Conservation (phyloP, 2,113 vertebrate species). For the Spea bombifrons region DNA sequence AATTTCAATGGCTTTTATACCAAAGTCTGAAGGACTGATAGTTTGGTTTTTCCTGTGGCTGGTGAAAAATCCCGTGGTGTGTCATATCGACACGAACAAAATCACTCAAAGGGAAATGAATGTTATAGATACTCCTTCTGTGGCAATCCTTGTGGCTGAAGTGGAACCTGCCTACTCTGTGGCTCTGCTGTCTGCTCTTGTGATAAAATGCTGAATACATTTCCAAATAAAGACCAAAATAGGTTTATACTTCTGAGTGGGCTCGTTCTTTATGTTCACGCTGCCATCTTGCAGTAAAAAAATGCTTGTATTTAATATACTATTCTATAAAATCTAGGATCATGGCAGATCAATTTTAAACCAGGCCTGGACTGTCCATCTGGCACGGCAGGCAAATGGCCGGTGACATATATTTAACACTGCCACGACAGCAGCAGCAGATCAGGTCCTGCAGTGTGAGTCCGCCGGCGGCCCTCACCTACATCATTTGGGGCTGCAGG, state of each 20-base stretch:
- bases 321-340: no score
- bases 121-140: neutral
- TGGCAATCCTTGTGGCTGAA: neutral
- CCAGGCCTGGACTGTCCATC: no score
- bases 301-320: no score
- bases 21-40: neutral
- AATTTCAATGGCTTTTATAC: conserved; percentile 1
- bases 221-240: conserved; percentile 44
- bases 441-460: no score
- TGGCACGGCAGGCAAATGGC: no score
- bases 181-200: conserved; percentile 9
- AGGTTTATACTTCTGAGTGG: conserved; percentile 36
- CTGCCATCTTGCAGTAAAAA: no score
- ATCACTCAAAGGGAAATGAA: conserved; percentile 11
- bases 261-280: neutral
- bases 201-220: conserved; percentile 21
- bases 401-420: no score
- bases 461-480: no score
- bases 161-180: neutral
- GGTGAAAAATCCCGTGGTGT: neutral
- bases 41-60: neutral
- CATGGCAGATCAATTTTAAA: no score
- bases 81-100: neutral
- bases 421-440: no score
- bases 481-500: no score